Percentiles rank a stretch among this genome's conserved stretches.
phyloP scores from a whole-genome alignment of 2,797 vertebrate species.

The Coranthus polyacanthus region DNA sequence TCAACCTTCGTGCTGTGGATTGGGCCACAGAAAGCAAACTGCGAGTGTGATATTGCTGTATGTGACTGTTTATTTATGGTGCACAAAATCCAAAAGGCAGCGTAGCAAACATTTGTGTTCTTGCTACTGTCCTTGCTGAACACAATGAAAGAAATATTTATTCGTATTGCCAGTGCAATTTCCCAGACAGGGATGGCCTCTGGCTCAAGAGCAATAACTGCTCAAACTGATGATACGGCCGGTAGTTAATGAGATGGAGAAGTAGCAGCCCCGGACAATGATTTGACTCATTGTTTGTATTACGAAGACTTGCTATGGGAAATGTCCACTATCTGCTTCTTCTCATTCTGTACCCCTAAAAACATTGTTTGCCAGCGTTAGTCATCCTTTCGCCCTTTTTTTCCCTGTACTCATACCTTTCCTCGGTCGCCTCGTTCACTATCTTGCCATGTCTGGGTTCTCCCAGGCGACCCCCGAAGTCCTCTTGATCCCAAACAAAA shows the following conservation, averaged over 20 bases:
- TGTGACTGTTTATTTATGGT: conserved; percentile 21
- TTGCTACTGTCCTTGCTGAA: conserved; percentile 11
- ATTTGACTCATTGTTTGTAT: conserved; percentile 72
- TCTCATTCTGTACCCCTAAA: conserved; percentile 62
- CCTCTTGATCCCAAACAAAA: conserved; percentile 79
- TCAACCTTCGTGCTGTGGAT: conserved; percentile 23
- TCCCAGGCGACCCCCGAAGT: conserved; percentile 73
- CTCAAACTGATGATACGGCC: conserved; percentile 59
- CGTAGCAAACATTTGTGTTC: conserved; percentile 17
- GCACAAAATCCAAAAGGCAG: conserved; percentile 1
- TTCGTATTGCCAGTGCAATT: conserved; percentile 45
- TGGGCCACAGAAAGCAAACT: conserved; percentile 19
- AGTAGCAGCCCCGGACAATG: conserved; percentile 42
- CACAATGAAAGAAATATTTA: conserved; percentile 29
- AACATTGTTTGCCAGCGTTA: conserved; percentile 68
- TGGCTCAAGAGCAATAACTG: conserved; percentile 56
- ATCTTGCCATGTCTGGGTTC: conserved; percentile 65
- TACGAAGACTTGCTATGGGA: conserved; percentile 74
- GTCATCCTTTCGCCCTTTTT: conserved; percentile 60
- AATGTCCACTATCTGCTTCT: conserved; percentile 72
- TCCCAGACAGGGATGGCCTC: conserved; percentile 39
- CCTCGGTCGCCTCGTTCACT: conserved; percentile 44
- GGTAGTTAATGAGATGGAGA: conserved; percentile 63
- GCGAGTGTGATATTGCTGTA: conserved; percentile 17
- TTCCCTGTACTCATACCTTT: conserved; percentile 52